phyloP scores from a whole-genome alignment of 2,113 vertebrate species.

The Plestiodon gilberti region DNA sequence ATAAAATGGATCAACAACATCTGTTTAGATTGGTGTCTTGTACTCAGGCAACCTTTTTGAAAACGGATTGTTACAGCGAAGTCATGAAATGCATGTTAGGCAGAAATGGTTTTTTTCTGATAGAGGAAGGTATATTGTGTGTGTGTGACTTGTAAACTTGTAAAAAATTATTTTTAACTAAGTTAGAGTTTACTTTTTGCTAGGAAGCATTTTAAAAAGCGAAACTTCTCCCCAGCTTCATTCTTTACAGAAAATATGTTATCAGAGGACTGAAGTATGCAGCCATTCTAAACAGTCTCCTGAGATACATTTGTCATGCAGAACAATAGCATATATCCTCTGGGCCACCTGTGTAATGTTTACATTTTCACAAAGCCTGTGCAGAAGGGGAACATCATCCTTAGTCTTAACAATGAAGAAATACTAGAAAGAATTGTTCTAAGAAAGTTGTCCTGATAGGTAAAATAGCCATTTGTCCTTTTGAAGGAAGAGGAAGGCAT shows the following conservation, averaged over 20 bases:
- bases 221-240: constrained; percentile 39
- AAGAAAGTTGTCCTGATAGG: background rate
- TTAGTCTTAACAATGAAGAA: background rate
- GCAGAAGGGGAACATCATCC: background rate
- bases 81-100: constrained; percentile 58
- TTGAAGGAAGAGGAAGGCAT: no score
- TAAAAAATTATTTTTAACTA: constrained; percentile 38
- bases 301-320: background rate
- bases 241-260: constrained; percentile 48
- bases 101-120: constrained; percentile 48
- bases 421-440: background rate
- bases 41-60: background rate
- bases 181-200: constrained; percentile 38
- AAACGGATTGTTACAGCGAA: constrained; percentile 49
- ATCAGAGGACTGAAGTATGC: constrained; percentile 63
- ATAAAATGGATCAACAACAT: constrained; percentile 16
- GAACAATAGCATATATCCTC: background rate
- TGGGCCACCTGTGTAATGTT: background rate
- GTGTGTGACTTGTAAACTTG: constrained; percentile 18
- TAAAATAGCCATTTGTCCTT: constrained; percentile 12
- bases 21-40: constrained; percentile 49
- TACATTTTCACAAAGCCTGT: background rate
- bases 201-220: constrained; percentile 45
- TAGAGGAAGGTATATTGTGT: constrained; percentile 48
- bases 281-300: constrained; percentile 54